Conservation (phyloP, 2,888 invertebrate species). For the Glyphotaelius pellucidus region DNA sequence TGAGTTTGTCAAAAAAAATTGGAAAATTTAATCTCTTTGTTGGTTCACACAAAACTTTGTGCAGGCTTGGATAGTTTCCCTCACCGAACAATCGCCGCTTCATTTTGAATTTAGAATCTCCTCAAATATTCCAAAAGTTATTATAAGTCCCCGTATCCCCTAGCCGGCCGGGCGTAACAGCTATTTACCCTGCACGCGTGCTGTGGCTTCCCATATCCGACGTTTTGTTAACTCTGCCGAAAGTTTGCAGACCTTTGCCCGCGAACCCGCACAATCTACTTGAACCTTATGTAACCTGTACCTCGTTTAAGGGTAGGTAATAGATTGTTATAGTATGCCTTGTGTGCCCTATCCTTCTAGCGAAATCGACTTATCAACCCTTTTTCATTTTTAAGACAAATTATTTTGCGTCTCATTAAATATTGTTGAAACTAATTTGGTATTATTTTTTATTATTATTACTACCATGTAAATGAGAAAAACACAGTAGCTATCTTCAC, state of each 20-base stretch:
- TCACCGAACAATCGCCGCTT: neutral
- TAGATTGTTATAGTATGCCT: neutral
- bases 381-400: neutral
- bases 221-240: slow-evolving; percentile 5
- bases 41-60: neutral
- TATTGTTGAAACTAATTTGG: neutral
- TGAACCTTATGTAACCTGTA: neutral
- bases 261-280: neutral
- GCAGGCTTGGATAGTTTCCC: neutral
- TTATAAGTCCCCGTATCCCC: neutral
- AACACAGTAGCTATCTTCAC: neutral
- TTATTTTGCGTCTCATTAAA: neutral
- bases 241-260: neutral
- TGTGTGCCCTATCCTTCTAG: neutral
- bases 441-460: neutral
- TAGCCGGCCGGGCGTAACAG: neutral
- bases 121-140: neutral
- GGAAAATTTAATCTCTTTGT: neutral
- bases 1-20: neutral
- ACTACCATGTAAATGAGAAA: neutral
- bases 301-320: slow-evolving; percentile 3
- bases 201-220: slow-evolving; percentile 26
- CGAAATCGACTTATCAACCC: neutral
- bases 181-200: slow-evolving; percentile 29
- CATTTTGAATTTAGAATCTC: neutral